Conservation (phyloP, 1,140 invertebrate species). For the Paraescarpia echinospica region DNA sequence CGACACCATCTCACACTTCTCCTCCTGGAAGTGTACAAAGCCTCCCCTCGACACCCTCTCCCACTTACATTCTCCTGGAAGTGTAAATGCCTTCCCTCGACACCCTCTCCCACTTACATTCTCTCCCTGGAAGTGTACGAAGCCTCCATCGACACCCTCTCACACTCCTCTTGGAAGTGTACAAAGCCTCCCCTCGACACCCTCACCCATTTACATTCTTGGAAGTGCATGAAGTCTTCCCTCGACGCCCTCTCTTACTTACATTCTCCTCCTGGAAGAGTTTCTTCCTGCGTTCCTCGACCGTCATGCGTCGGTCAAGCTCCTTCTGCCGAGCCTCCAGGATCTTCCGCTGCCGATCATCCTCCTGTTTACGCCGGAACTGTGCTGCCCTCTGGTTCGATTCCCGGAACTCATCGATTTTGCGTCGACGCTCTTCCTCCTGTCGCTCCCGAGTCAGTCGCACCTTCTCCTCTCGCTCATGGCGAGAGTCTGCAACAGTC, state of each 20-base stretch:
- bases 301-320: slow-evolving; percentile 15
- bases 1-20: too few relatives aligned
- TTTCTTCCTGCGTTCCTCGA: slow-evolving; percentile 13
- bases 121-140: too few relatives aligned
- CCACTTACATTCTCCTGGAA: neutral
- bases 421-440: slow-evolving; percentile 11
- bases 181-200: too few relatives aligned
- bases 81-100: too few relatives aligned
- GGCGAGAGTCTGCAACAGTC: neutral
- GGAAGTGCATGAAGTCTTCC: neutral
- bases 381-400: slow-evolving; percentile 8
- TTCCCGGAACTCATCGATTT: slow-evolving; percentile 14
- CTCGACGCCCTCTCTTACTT: neutral
- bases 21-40: too few relatives aligned
- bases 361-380: slow-evolving; percentile 19
- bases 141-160: too few relatives aligned
- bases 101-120: too few relatives aligned
- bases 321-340: slow-evolving; percentile 11
- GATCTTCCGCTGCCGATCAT: slow-evolving; percentile 7
- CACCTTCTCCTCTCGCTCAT: slow-evolving; percentile 19
- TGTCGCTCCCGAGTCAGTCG: slow-evolving; percentile 16
- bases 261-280: slow-evolving; percentile 22
- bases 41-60: neutral
- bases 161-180: too few relatives aligned
- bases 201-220: too few relatives aligned